These are phyloP conservation scores for Pseudomyrmex flavicornis DNA, from an alignment of 1,140 invertebrate genomes.

Conservation along the genomic window DNA sequence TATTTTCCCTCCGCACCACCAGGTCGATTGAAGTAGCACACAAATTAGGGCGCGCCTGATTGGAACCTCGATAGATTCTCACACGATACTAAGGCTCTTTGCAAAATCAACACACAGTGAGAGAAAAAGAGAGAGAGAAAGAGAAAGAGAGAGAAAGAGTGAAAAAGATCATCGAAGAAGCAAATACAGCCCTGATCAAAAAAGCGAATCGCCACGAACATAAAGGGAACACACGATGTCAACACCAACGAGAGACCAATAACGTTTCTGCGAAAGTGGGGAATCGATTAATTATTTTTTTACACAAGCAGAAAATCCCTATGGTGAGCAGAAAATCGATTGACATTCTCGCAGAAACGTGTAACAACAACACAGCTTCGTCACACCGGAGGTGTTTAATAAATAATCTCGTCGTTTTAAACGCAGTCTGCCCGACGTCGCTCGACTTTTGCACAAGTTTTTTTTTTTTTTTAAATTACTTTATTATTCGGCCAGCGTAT, in stretches of 20 bases:
- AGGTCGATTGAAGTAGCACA: background rate
- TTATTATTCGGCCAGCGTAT: constrained; percentile 67
- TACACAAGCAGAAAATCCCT: background rate
- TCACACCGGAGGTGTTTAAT: constrained; percentile 51
- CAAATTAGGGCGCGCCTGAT: background rate
- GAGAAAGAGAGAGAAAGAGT: constrained; percentile 15
- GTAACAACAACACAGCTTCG: constrained; percentile 9
- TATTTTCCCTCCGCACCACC: too few relatives aligned
- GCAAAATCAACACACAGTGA: background rate
- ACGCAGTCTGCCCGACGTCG: constrained; percentile 76
- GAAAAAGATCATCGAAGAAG: constrained; percentile 31
- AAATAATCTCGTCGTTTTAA: constrained; percentile 67
- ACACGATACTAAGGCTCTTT: background rate
- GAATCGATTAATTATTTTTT: constrained; percentile 7
- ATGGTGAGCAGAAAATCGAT: constrained; percentile 2
- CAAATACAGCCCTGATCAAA: constrained; percentile 22
- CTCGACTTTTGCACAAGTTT: constrained; percentile 70
- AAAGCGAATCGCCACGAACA: constrained; percentile 2
- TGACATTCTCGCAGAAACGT: constrained; percentile 6
- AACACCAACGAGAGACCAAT: background rate
- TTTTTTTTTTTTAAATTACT: constrained; percentile 23
- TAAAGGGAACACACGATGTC: background rate
- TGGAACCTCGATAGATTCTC: constrained; percentile 13
- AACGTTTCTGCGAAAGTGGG: constrained; percentile 17
- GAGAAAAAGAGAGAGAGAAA: constrained; percentile 8